Evolutionary conservation across 2,797 vertebrate species (phyloP), one percentile per base, ranked within the genome.

Genomic region (Naso thynnoides): DNA sequence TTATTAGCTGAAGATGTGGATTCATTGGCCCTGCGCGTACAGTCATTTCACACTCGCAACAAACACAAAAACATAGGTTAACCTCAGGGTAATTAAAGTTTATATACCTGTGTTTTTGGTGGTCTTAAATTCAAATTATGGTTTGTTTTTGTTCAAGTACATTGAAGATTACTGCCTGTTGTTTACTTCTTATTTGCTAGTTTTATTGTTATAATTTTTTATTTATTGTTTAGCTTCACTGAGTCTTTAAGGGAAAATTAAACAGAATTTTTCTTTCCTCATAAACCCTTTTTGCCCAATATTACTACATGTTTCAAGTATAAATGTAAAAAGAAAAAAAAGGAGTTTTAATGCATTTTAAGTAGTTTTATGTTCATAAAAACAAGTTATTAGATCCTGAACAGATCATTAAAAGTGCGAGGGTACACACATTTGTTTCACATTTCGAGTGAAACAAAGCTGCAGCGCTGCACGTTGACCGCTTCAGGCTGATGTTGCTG

Each of bases 41-140:
- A 74, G 55, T 75, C 50, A 78, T 76, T 85, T 83, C 54, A 77
- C 78, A 75, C 62, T 50, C 5, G 16, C 42, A 73, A 31, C 33
- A 64, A 52, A 70, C 58, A 38, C 39, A 60, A 49, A 58, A 68
- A 44, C 16, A 24, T 26, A 27, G 57, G 52, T 62, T 74, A 58
- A 62, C 6, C 72, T 33, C 50, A 21, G 66, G 55, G 38, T 79
- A 68, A 73, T 74, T 64, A 49, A 47, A 29, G 41, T 52, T 45
- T 18, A 14, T 44, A 15, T 23, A 33, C 38, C 4, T 42, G 14
- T 36, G 11, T 42, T 42, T 41, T 23, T 59, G 8, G 33, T 15
- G 8, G n/a, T 44, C 9, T n/a, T 1, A 42, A 18, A 49, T 49
- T 50, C 3, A 31, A 39, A 31, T 18, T 18, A 23, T 31, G 14